A percentile compares a stretch with the other conserved stretches of the same genome.
Conservation (phyloP, 2,113 vertebrate genomes). For the Corynorhinus townsendii region DNA sequence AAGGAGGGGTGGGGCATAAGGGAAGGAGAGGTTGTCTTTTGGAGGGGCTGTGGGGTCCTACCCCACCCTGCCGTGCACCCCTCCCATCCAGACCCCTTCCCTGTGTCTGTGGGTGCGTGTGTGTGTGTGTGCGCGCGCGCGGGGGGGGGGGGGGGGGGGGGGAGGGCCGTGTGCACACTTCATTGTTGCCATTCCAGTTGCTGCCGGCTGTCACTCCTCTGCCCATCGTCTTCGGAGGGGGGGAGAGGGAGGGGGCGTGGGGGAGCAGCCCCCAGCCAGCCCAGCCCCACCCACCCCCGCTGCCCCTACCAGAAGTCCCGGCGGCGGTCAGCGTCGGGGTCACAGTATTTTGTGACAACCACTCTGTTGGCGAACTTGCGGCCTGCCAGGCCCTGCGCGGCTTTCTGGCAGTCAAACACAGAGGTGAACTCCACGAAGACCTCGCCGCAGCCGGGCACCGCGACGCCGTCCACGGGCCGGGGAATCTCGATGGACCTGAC, state of each 20-base stretch:
- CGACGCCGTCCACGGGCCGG: conserved; percentile 92
- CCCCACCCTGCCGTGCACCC: conserved; percentile 34
- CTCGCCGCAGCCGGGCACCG: conserved; percentile 93
- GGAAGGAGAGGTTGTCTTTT: not conserved
- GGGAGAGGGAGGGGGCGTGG: not conserved
- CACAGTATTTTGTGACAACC: conserved; percentile 96
- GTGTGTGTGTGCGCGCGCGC: too few relatives aligned
- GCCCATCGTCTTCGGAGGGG: conserved; percentile 60
- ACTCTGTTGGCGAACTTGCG: conserved; percentile 96
- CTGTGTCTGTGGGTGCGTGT: conserved; percentile 51
- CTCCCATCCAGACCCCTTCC: conserved; percentile 33
- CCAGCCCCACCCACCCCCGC: conserved; percentile 17
- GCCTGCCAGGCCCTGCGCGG: conserved; percentile 93
- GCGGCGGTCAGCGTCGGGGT: conserved; percentile 94
- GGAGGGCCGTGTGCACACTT: too few relatives aligned
- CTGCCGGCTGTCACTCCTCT: conserved; percentile 68
- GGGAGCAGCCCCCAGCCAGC: conserved; percentile 7
- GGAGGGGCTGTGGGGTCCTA: conserved; percentile 30
- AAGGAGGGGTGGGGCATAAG: not conserved
- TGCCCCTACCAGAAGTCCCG: conserved; percentile 92
- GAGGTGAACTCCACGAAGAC: conserved; percentile 96
- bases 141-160: too few relatives aligned
- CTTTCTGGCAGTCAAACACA: conserved; percentile 95
- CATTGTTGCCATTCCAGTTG: conserved; percentile 64
- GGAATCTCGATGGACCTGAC: conserved; percentile 96